A percentile compares a stretch with the other conserved stretches of the same genome.
These are phyloP conservation scores for Hippopotamyrus pictus DNA, from an alignment of 2,797 vertebrate species.

Conservation along the genomic window DNA sequence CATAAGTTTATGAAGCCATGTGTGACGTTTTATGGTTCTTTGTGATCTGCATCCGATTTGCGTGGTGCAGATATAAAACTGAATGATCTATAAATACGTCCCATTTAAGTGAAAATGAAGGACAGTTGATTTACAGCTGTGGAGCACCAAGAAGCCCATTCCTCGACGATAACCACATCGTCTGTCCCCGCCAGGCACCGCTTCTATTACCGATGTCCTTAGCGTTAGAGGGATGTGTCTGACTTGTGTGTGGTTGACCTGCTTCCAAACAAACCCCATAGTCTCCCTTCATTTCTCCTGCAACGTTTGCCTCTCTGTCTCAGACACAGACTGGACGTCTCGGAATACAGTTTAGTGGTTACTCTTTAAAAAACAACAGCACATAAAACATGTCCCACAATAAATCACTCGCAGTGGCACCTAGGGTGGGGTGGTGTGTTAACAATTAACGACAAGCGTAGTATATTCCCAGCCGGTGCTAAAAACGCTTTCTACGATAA, in stretches of 20 bases:
- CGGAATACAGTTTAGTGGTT: not conserved
- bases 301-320: not conserved
- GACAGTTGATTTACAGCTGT: slow-evolving; percentile 26
- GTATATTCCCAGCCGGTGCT: not conserved
- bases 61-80: not conserved
- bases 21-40: not conserved
- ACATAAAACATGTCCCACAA: not conserved
- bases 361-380: not conserved
- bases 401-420: not conserved
- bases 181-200: not conserved
- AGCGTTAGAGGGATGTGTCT: not conserved
- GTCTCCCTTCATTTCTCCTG: not conserved
- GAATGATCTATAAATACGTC: slow-evolving; percentile 25
- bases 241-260: not conserved
- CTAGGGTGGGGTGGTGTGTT: not conserved
- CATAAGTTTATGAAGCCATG: slow-evolving; percentile 24
- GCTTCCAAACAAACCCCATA: not conserved
- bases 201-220: not conserved
- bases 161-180: slow-evolving; percentile 16
- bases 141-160: slow-evolving; percentile 29
- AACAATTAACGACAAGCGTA: not conserved
- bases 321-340: not conserved
- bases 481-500: no score
- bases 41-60: slow-evolving; percentile 20
- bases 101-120: slow-evolving; percentile 31